Conservation (phyloP, 2,113 vertebrate genomes). For the Puffinus mauretanicus region DNA sequence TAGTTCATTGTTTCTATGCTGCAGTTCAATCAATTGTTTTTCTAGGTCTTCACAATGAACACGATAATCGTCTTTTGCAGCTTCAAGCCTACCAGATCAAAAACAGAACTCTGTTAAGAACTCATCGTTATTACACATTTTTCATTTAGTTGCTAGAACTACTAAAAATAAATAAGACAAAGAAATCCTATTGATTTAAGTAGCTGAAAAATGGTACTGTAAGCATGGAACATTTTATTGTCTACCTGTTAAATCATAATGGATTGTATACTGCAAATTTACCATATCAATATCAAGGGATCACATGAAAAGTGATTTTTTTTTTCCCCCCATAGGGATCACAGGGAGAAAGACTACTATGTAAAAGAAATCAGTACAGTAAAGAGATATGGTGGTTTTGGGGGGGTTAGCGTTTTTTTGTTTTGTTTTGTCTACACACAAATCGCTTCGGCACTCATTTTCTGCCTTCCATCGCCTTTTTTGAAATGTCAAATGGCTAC, state of each 20-base stretch:
- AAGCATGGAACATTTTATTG: not conserved
- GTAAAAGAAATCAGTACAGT: not conserved
- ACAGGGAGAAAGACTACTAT: not conserved
- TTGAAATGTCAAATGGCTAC: not conserved
- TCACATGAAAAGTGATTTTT: not conserved
- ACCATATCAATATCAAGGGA: not conserved
- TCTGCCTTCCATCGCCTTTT: not conserved
- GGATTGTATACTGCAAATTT: not conserved
- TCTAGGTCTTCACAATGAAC: slow-evolving; percentile 97
- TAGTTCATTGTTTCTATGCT: slow-evolving; percentile 93
- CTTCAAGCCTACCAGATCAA: slow-evolving; percentile 83
- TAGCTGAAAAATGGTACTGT: not conserved
- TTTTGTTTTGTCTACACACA: not conserved
- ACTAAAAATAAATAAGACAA: not conserved
- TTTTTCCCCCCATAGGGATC: not conserved
- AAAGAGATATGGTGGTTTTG: not conserved
- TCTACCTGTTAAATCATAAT: not conserved
- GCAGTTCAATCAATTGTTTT: slow-evolving; percentile 92
- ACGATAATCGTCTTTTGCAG: slow-evolving; percentile 96
- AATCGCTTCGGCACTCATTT: not conserved
- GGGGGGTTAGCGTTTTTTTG: not conserved
- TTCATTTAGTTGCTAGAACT: not conserved
- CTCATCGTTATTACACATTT: not conserved
- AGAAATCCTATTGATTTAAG: not conserved
- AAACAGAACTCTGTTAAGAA: not conserved